phyloP scores from a whole-genome alignment of 2,888 invertebrate genomes.

The Chromoteleia sp. region DNA sequence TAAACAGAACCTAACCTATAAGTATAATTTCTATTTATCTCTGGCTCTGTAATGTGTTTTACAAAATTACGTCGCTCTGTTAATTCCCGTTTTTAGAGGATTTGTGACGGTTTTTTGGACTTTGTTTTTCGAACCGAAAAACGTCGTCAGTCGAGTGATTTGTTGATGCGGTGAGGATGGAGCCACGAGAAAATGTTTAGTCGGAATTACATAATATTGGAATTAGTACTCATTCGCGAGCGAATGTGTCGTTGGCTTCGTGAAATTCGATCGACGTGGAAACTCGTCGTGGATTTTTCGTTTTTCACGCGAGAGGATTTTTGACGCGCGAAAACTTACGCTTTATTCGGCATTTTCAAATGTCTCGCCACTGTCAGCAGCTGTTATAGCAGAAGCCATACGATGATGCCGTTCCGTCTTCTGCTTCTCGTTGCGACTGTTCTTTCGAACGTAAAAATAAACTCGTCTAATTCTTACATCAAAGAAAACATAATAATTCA shows the following conservation, averaged over 20 bases:
- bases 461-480: background rate
- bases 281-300: background rate
- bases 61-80: too few relatives aligned
- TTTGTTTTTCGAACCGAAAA: background rate
- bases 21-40: background rate
- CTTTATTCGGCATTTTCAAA: constrained; percentile 46
- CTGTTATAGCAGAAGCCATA: constrained; percentile 65
- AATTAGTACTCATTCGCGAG: background rate
- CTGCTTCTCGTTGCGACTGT: background rate
- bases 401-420: constrained; percentile 4
- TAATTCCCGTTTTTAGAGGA: too few relatives aligned
- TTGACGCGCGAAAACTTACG: background rate
- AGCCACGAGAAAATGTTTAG: background rate
- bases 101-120: background rate
- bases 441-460: background rate
- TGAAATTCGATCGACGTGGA: background rate
- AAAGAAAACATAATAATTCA: background rate
- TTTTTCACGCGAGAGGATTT: constrained; percentile 15
- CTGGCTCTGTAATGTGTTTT: too few relatives aligned
- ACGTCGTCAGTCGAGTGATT: background rate
- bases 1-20: constrained; percentile 22
- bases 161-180: background rate
- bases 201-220: constrained; percentile 50
- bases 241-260: constrained; percentile 12
- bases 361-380: constrained; percentile 51